A percentile compares a stretch with the other conserved stretches of the same genome.
These are phyloP conservation scores for Smutsia gigantea DNA, from an alignment of 2,797 vertebrate genomes.

Conservation along the genomic window DNA sequence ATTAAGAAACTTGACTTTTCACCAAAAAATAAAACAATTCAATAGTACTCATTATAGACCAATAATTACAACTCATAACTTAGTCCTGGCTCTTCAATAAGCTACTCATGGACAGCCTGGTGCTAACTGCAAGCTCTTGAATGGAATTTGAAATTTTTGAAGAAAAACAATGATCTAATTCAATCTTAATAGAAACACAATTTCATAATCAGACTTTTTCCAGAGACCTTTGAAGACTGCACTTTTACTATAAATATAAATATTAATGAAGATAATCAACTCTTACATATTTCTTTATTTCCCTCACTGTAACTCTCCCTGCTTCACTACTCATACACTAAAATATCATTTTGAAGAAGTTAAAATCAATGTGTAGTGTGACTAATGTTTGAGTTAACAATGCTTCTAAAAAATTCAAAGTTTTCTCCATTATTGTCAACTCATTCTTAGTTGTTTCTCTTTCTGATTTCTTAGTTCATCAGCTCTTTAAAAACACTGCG, in stretches of 20 bases:
- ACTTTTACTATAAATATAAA: background rate
- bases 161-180: slow-evolving; percentile 32
- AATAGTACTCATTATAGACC: background rate
- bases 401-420: background rate
- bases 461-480: slow-evolving; percentile 10
- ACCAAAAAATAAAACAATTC: background rate
- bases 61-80: background rate
- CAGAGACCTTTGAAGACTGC: background rate
- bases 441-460: slow-evolving; percentile 29
- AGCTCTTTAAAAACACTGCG: background rate
- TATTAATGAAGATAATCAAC: background rate
- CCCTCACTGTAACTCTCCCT: background rate
- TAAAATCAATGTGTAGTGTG: background rate
- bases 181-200: background rate
- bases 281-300: background rate
- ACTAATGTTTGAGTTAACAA: background rate
- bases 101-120: background rate
- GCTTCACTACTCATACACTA: background rate
- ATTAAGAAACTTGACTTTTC: slow-evolving; percentile 17
- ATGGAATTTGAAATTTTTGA: background rate
- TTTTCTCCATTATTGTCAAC: background rate
- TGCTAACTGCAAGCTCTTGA: background rate
- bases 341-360: background rate
- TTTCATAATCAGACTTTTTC: background rate
- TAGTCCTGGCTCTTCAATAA: background rate